Conservation (phyloP, 2,113 vertebrate species). For the Alexandromys fortis region DNA sequence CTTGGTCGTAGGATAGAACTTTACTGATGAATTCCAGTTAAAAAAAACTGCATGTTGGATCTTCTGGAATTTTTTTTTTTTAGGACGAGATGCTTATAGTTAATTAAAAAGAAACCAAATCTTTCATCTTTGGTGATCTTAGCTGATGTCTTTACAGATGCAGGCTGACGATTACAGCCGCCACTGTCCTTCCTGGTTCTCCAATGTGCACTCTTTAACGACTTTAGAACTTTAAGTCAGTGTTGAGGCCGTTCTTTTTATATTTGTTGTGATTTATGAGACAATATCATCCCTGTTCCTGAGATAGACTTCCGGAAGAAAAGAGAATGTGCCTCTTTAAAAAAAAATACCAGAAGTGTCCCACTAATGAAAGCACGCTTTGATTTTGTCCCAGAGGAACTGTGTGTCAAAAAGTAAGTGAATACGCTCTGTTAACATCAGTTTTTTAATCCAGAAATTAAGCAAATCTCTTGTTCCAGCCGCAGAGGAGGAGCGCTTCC, state of each 20-base stretch:
- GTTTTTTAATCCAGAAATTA: conserved; percentile 25
- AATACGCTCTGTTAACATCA: neutral
- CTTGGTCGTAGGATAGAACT: neutral
- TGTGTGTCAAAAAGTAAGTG: neutral
- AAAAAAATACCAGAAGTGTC: neutral
- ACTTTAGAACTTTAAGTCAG: neutral
- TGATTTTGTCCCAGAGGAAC: conserved; percentile 47
- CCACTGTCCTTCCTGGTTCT: conserved; percentile 20
- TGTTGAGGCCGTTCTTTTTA: conserved; percentile 4
- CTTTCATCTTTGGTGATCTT: conserved; percentile 63
- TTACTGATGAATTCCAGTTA: conserved; percentile 60
- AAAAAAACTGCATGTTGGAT: conserved; percentile 48
- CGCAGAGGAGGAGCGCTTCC: neutral
- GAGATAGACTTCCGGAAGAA: neutral
- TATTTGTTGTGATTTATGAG: conserved; percentile 55
- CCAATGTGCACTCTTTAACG: conserved; percentile 32
- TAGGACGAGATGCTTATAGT: conserved; percentile 64
- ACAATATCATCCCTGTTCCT: neutral
- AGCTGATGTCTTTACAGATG: conserved; percentile 67
- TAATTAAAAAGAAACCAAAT: conserved; percentile 79
- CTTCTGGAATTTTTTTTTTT: conserved; percentile 59
- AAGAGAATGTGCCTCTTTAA: neutral
- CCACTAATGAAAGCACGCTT: conserved; percentile 28
- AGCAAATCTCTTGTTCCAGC: neutral
- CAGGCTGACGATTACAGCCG: conserved; percentile 6